Evolutionary conservation across 1,140 invertebrate genomes (phyloP), one percentile per base, ranked within the genome.

Genomic region (Panulirus ornatus): DNA sequence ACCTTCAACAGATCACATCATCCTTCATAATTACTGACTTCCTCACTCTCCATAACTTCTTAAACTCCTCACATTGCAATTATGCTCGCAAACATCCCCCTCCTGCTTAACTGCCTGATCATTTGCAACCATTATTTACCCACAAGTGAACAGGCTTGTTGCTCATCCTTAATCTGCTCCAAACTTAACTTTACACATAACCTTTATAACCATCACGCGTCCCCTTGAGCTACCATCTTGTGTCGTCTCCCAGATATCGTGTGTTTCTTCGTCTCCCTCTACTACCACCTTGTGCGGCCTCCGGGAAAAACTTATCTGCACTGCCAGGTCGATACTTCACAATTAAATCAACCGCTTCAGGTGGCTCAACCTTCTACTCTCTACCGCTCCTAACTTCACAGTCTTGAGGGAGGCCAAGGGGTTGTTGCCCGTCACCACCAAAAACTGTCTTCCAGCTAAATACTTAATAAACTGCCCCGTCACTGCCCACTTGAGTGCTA

Each of bases 391-490:
- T 22, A 81, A 27, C 42, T 81, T 51, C 14, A 44, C 78, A 42
- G 1, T 51, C 40, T 47, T 5, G 1, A 81, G 22, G 34, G 42
- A 44, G 1, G 78, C 44, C n/a, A 81, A 34, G 9, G 78, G 78
- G n/a, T 81, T 81, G n/a, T 85, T 85, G 44, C 73, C 36, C 6
- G 38, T 73, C 22, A 40, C n/a, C 19, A 85, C 83, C 14, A 40
- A 44, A 40, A 71, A 85, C 8, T 85, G 38, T 3, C 42, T 73
- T 11, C 83, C 66, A 19, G 27, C 42, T 27, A 85, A 47, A 73
- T 85, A 73, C 0, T 73, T 0, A 8, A 73, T 71, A n/a, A 85
- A 85, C 27, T 85, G 2, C 11, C 73, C 83, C 11, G n/a, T 40
- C 14, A 85, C 42, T 11, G 83, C 83, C 83, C 70, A 85, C 14